phyloP scores from a whole-genome alignment of 2,113 vertebrate species.

The Balaenoptera acutorostrata region DNA sequence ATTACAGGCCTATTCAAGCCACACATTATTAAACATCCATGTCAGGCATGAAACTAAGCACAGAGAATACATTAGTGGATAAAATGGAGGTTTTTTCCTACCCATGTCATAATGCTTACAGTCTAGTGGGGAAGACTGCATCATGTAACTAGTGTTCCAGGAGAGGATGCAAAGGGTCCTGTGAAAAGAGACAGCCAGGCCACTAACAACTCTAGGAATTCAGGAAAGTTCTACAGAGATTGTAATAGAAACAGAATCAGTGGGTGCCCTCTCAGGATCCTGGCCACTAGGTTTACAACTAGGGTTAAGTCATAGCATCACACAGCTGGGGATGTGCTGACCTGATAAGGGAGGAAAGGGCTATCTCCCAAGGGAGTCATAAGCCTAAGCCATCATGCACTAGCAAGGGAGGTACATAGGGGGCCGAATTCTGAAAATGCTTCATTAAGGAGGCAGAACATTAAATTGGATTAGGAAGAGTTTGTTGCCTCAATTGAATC shows the following conservation, averaged over 20 bases:
- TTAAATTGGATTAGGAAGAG: not conserved
- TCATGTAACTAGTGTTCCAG: not conserved
- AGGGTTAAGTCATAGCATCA: not conserved
- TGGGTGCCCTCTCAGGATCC: not conserved
- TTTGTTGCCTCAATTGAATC: not conserved
- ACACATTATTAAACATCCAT: not conserved
- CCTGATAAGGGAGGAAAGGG: not conserved
- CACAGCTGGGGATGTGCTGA: not conserved
- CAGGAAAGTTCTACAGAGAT: not conserved
- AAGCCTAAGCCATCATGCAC: not conserved
- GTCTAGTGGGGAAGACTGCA: accelerated
- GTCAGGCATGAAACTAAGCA: not conserved
- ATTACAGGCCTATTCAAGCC: not conserved
- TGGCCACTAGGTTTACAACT: not conserved
- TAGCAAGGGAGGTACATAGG: not conserved
- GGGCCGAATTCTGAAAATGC: not conserved
- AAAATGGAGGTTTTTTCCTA: not conserved
- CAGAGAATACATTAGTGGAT: not conserved
- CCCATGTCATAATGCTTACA: not conserved
- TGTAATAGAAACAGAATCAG: not conserved
- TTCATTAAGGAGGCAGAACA: not conserved
- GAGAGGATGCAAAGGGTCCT: not conserved
- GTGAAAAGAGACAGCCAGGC: not conserved
- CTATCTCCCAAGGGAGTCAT: not conserved
- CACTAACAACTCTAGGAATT: not conserved